Conservation (phyloP, 2,113 vertebrate species). For the Petrocephalus zakoni region DNA sequence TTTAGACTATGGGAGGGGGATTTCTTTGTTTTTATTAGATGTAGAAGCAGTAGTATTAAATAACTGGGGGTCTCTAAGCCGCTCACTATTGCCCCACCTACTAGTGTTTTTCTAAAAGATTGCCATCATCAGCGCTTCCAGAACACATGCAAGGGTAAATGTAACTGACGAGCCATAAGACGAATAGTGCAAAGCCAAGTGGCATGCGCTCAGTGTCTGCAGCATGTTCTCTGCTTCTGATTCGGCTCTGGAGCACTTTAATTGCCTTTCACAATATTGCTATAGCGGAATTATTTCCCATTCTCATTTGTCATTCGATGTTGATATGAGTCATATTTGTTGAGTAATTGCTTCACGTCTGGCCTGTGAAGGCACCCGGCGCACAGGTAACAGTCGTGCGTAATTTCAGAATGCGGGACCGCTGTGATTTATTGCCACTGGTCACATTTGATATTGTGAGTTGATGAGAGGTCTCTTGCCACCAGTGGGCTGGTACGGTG, state of each 20-base stretch:
- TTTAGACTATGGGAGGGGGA: slow-evolving; percentile 46
- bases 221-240: background rate
- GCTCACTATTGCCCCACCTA: background rate
- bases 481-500: background rate
- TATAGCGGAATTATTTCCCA: background rate
- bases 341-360: background rate
- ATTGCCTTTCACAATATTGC: background rate
- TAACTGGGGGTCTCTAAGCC: slow-evolving; percentile 18
- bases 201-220: background rate
- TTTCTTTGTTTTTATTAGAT: slow-evolving; percentile 52
- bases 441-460: background rate
- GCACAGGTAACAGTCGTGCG: background rate
- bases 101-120: background rate
- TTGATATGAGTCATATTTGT: background rate
- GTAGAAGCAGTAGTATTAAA: slow-evolving; percentile 19
- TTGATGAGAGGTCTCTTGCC: background rate
- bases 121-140: background rate
- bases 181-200: too few relatives aligned
- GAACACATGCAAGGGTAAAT: background rate
- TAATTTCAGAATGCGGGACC: background rate
- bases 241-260: background rate
- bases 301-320: background rate
- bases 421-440: slow-evolving; percentile 24
- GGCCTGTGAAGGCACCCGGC: background rate
- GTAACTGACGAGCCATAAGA: background rate